These are phyloP conservation scores for Malurus alboscapulatus DNA, from an alignment of 2,113 vertebrate species.

Conservation along the genomic window DNA sequence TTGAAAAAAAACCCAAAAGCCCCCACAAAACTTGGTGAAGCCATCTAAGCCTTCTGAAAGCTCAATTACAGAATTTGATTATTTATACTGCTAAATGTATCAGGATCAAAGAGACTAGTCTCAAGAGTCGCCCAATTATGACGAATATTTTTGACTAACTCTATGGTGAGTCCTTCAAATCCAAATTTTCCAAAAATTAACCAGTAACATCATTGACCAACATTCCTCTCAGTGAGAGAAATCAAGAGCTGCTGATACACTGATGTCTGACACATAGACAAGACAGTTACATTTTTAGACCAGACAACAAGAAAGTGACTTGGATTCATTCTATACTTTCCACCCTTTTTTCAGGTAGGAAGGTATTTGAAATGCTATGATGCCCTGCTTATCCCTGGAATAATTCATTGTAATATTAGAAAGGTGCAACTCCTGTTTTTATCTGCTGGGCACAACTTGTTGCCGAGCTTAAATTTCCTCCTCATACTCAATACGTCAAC, in stretches of 20 bases:
- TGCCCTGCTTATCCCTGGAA: not conserved
- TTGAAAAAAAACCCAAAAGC: not conserved
- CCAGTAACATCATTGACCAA: not conserved
- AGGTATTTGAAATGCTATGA: not conserved
- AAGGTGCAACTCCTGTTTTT: not conserved
- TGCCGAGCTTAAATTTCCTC: not conserved
- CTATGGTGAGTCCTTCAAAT: not conserved
- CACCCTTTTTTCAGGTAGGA: not conserved
- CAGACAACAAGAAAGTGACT: not conserved
- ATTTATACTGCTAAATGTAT: not conserved
- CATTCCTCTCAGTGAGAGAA: rapidly evolving
- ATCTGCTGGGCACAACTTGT: not conserved
- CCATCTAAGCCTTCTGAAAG: not conserved
- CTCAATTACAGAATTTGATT: not conserved
- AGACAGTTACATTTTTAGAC: not conserved
- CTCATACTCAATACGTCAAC: rapidly evolving
- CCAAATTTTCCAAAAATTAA: not conserved
- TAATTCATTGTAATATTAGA: not conserved
- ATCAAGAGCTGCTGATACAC: not conserved
- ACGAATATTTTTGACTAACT: not conserved
- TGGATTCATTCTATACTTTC: not conserved
- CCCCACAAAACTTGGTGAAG: not conserved
- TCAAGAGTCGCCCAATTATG: not conserved
- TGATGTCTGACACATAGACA: not conserved
- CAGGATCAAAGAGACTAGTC: not conserved